phyloP scores from a whole-genome alignment of 2,113 vertebrate genomes.

The Microtus oregoni region DNA sequence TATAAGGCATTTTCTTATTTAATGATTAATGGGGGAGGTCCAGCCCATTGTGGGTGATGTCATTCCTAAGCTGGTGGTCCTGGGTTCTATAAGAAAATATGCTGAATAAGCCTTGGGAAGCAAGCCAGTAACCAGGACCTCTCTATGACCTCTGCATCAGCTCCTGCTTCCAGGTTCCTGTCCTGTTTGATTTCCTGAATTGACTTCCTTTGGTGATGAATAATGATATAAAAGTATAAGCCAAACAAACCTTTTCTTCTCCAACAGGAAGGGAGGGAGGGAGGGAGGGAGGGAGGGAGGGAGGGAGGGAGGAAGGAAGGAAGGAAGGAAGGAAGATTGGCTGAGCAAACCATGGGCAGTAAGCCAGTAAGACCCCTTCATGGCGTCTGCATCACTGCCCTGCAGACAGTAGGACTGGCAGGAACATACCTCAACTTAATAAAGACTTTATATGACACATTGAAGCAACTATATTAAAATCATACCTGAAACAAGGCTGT shows the following conservation, averaged over 20 bases:
- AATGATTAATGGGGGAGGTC: background rate
- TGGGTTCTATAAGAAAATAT: background rate
- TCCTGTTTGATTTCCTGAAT: no score
- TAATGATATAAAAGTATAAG: no score
- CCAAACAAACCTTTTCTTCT: no score
- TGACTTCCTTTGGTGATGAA: no score
- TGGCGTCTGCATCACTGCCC: no score
- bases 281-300: no score
- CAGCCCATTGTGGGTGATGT: background rate
- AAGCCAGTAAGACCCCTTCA: no score
- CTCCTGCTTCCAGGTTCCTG: background rate
- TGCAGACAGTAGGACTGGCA: background rate
- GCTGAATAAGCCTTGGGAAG: background rate
- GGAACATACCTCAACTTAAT: background rate
- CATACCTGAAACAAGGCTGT: background rate
- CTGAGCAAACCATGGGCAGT: no score
- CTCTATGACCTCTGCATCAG: background rate
- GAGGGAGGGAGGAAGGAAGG: no score
- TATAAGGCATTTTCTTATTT: background rate
- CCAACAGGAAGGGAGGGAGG: no score
- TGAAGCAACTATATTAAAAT: background rate
- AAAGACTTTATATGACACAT: background rate
- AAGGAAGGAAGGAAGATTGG: no score
- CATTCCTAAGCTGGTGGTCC: background rate
- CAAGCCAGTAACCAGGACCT: background rate